Conservation (phyloP, 2,113 vertebrate genomes). For the Ginglymostoma cirratum region DNA sequence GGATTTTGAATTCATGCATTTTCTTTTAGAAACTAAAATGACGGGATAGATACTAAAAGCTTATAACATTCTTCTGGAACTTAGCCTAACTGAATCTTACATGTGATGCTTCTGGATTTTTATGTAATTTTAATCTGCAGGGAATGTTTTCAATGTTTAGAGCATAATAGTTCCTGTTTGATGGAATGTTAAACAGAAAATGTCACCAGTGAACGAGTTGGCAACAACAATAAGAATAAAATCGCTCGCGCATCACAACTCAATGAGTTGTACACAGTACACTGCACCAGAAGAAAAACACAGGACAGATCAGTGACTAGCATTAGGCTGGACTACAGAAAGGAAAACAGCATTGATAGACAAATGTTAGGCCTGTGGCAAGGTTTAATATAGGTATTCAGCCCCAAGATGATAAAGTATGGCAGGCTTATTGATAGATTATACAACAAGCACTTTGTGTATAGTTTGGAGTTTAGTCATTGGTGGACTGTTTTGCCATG, state of each 20-base stretch:
- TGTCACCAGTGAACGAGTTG: background rate
- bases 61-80: background rate
- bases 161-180: background rate
- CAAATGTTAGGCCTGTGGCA: background rate
- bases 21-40: background rate
- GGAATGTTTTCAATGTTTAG: background rate
- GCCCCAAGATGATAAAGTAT: background rate
- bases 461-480: background rate
- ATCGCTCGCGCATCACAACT: background rate
- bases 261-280: background rate
- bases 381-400: background rate
- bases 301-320: background rate
- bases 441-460: background rate
- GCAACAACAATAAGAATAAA: background rate
- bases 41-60: background rate
- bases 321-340: background rate
- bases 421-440: background rate
- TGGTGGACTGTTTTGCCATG: background rate
- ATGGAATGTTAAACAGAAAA: background rate
- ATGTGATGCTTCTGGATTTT: background rate
- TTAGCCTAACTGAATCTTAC: background rate
- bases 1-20: background rate
- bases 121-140: background rate
- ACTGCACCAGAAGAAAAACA: background rate
- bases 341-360: background rate